Evolutionary conservation across 2,888 invertebrate genomes (phyloP).

Genomic region (Agrochola litura): DNA sequence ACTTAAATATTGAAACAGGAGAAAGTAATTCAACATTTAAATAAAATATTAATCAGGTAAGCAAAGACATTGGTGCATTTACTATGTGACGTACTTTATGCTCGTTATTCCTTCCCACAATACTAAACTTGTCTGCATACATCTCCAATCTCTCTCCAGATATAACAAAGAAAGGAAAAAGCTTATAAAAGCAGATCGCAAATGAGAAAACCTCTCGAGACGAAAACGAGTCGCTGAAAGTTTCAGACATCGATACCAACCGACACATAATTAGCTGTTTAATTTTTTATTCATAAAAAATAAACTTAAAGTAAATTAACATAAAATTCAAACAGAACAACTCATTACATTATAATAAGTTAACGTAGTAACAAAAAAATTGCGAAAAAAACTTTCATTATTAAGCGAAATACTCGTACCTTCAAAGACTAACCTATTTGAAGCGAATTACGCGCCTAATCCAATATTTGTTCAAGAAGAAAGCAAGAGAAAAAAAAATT

Average conservation of each 20-base stretch:
- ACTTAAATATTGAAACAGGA: neutral
- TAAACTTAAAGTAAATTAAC: slow-evolving; percentile 44
- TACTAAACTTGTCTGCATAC: slow-evolving; percentile 36
- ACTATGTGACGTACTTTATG: slow-evolving; percentile 5
- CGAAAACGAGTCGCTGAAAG: slow-evolving; percentile 31
- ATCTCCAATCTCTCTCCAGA: slow-evolving; percentile 23
- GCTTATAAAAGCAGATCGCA: slow-evolving; percentile 43
- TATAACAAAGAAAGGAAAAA: slow-evolving; percentile 53
- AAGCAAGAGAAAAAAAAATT: slow-evolving; percentile 83
- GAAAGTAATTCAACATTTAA: neutral
- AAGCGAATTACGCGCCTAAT: slow-evolving; percentile 86
- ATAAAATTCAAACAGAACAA: slow-evolving; percentile 55
- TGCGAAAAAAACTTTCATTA: slow-evolving; percentile 75
- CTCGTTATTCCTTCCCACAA: neutral
- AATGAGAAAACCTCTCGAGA: slow-evolving; percentile 57
- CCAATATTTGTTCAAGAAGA: slow-evolving; percentile 86
- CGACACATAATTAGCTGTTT: slow-evolving; percentile 42
- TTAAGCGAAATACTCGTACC: slow-evolving; percentile 70
- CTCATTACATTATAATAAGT: slow-evolving; percentile 67
- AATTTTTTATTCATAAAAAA: slow-evolving; percentile 35
- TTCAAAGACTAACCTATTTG: slow-evolving; percentile 84
- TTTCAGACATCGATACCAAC: slow-evolving; percentile 42
- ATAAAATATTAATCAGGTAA: neutral
- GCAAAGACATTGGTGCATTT: neutral
- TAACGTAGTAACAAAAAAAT: slow-evolving; percentile 66